Percentiles rank a stretch among this genome's conserved stretches.
These are phyloP conservation scores for Eledona agricola DNA, from an alignment of 2,888 invertebrate genomes.

Conservation along the genomic window DNA sequence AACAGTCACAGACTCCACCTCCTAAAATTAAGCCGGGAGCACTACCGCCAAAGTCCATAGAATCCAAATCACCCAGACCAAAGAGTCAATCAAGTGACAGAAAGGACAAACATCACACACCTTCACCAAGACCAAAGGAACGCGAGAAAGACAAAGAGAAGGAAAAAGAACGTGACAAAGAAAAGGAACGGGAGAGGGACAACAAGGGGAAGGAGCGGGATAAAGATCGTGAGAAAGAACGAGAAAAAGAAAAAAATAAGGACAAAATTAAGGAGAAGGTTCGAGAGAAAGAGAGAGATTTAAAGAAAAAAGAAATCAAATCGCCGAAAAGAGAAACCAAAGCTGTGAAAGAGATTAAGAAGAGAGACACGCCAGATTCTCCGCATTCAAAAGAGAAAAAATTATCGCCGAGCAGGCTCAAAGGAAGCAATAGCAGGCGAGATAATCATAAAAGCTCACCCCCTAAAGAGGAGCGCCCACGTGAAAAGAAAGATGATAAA, in stretches of 20 bases:
- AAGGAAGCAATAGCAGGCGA: slow-evolving; percentile 50
- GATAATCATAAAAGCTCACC: slow-evolving; percentile 57
- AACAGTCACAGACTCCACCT: slow-evolving; percentile 61
- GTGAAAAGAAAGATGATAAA: slow-evolving; percentile 64
- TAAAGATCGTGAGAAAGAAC: slow-evolving; percentile 56
- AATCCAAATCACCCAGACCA: slow-evolving; percentile 57
- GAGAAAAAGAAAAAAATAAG: slow-evolving; percentile 53
- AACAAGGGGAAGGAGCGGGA: slow-evolving; percentile 66
- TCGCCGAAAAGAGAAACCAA: slow-evolving; percentile 58
- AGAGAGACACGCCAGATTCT: slow-evolving; percentile 61
- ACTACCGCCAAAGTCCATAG: slow-evolving; percentile 47
- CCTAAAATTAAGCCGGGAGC: slow-evolving; percentile 55
- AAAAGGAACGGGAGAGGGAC: slow-evolving; percentile 58
- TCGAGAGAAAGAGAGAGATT: slow-evolving; percentile 64
- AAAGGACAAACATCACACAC: slow-evolving; percentile 60
- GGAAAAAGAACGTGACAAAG: slow-evolving; percentile 53
- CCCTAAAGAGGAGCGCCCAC: slow-evolving; percentile 62
- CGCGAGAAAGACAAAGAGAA: slow-evolving; percentile 58
- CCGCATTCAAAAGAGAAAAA: slow-evolving; percentile 58
- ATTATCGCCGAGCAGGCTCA: slow-evolving; percentile 53
- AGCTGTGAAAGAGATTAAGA: slow-evolving; percentile 46
- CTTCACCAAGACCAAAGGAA: slow-evolving; percentile 57
- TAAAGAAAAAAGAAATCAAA: slow-evolving; percentile 52
- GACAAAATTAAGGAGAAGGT: slow-evolving; percentile 63
- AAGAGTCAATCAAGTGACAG: slow-evolving; percentile 52